Evolutionary conservation across 2,888 invertebrate genomes (phyloP), one percentile per base, ranked within the genome.

Genomic region (Mystacides longicornis): DNA sequence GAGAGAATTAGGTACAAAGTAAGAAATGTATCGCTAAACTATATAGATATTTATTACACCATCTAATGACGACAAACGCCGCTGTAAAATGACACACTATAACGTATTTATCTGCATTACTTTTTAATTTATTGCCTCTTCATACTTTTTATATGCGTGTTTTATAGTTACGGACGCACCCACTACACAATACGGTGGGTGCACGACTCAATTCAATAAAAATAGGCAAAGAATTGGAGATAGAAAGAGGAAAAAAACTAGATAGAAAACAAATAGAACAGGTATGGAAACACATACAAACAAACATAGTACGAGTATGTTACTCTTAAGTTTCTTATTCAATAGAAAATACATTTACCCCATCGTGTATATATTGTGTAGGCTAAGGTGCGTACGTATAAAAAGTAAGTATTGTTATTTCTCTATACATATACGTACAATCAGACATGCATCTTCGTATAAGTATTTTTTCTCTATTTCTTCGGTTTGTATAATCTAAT

Each of bases 401-500:
- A n/a, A n/a, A n/a, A n/a, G n/a, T n/a, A n/a, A n/a, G n/a, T n/a
- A n/a, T n/a, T n/a, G n/a, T n/a, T n/a, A n/a, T n/a, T n/a, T n/a
- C n/a, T n/a, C n/a, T n/a, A n/a, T n/a, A n/a, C n/a, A n/a, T n/a
- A n/a, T n/a, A n/a, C n/a, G n/a, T n/a, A n/a, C n/a, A n/a, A n/a
- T n/a, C 31, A 31, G 9, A 14, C 31, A 31, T 14, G 31, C 16
- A 45, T 45, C 5, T 45, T 45, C 21, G 9, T 45, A 4, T 16
- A 45, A 20, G 45, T 45, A 21, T 21, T 21, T 45, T 45, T 45
- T 45, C 45, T 45, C 21, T 45, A 45, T 45, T 45, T 57, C 42
- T 49, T 58, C 56, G 58, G 60, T 58, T 58, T 61, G 57, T 61
- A 61, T 61, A 61, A 61, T 61, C 61, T 59, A 61, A 61, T 61